Conservation (phyloP, 2,888 invertebrate species). For the Eueremaeus valkanovi region DNA sequence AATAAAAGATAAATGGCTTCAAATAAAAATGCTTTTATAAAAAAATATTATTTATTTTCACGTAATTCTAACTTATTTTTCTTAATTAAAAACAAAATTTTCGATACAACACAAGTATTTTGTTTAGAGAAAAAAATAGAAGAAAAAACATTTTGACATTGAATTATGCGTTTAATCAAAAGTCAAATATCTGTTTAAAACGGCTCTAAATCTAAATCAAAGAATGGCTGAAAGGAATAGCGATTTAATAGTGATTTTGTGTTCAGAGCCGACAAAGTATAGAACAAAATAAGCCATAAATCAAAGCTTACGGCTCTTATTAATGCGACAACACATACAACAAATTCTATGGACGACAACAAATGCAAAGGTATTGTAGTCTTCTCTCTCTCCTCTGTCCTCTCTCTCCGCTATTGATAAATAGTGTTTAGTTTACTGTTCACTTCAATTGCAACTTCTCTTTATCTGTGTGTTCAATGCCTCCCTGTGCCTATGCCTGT, state of each 20-base stretch:
- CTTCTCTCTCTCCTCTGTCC: no score
- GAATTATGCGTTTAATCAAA: neutral
- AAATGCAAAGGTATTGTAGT: neutral
- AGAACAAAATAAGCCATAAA: neutral
- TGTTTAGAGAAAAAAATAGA: no score
- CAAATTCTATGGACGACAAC: neutral
- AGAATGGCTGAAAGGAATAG: neutral
- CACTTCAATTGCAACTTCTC: neutral
- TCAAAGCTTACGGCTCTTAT: neutral
- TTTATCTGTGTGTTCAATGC: neutral
- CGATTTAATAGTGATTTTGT: neutral
- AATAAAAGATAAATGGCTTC: no score
- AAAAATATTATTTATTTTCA: no score
- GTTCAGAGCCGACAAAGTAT: neutral
- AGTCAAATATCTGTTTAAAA: neutral
- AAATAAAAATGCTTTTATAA: no score
- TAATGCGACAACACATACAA: neutral
- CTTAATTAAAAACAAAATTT: no score
- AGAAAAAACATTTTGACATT: neutral
- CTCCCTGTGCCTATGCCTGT: no score
- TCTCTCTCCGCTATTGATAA: no score
- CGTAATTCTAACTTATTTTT: no score
- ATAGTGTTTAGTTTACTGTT: constrained; percentile 8
- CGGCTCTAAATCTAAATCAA: neutral
- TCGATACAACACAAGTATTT: no score